phyloP scores from a whole-genome alignment of 2,113 vertebrate genomes.

The Salminus brasiliensis region DNA sequence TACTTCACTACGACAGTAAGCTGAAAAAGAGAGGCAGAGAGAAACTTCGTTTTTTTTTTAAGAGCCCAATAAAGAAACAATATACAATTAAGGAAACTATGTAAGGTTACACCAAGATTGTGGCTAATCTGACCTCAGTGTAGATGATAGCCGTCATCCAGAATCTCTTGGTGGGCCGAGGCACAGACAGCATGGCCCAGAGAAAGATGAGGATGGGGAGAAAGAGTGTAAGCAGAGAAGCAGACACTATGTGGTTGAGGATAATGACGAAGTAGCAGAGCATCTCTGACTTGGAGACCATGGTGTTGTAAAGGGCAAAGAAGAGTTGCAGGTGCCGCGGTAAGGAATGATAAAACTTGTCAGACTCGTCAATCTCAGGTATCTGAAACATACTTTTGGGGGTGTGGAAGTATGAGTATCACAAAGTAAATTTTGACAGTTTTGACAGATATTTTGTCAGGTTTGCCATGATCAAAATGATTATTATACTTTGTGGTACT shows the following conservation, averaged over 20 bases:
- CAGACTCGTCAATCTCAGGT: conserved; percentile 68
- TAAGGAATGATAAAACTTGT: conserved; percentile 66
- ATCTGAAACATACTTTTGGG: conserved; percentile 68
- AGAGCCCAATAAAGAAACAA: neutral
- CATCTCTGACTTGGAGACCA: conserved; percentile 74
- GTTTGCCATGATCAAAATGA: no score
- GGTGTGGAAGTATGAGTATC: neutral
- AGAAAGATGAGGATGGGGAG: conserved; percentile 77
- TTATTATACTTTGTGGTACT: no score
- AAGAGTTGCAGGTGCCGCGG: conserved; percentile 66
- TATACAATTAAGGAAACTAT: neutral
- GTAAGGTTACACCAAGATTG: neutral
- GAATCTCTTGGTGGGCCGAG: conserved; percentile 77
- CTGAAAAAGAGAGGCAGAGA: conserved; percentile 56
- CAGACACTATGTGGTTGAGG: conserved; percentile 76
- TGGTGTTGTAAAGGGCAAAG: conserved; percentile 70
- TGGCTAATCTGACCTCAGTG: conserved; percentile 70
- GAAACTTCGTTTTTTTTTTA: neutral
- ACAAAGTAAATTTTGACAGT: no score
- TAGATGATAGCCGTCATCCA: conserved; percentile 81
- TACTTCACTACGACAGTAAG: conserved; percentile 81
- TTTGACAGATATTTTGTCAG: no score
- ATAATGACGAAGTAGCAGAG: conserved; percentile 75
- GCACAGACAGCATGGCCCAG: conserved; percentile 77
- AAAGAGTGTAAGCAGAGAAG: conserved; percentile 69